Conservation (phyloP, 1,140 invertebrate species). For the Gonatopus flavifemur region DNA sequence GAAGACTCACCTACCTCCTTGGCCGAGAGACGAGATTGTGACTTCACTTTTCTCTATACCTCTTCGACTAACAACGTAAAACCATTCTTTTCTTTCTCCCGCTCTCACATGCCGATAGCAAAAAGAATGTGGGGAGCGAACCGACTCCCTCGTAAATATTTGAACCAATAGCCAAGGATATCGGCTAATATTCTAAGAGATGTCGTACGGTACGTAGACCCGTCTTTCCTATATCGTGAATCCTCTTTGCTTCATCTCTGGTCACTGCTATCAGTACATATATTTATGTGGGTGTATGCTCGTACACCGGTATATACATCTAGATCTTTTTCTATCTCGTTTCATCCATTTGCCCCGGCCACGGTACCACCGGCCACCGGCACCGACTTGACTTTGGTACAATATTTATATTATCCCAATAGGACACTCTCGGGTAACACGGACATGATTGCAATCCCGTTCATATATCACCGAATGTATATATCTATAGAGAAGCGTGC, state of each 20-base stretch:
- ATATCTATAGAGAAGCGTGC: too few species aligned
- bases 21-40: slow-evolving; percentile 13
- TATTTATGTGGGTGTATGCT: too few species aligned
- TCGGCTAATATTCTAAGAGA: slow-evolving; percentile 44
- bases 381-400: slow-evolving; percentile 35
- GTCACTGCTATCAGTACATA: slow-evolving; percentile 10
- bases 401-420: slow-evolving; percentile 58
- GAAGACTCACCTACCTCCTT: too few species aligned
- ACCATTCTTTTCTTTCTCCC: slow-evolving; percentile 17
- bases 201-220: slow-evolving; percentile 13
- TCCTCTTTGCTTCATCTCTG: slow-evolving; percentile 9
- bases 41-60: slow-evolving; percentile 9
- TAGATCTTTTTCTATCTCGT: slow-evolving; percentile 8
- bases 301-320: too few species aligned
- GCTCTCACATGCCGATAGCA: background rate
- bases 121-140: too few species aligned
- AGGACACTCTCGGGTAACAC: slow-evolving; percentile 51
- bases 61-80: slow-evolving; percentile 8
- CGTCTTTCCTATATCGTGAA: slow-evolving; percentile 14
- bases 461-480: slow-evolving; percentile 51
- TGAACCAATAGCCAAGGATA: slow-evolving; percentile 42
- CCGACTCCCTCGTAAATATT: slow-evolving; percentile 46
- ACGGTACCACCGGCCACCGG: slow-evolving; percentile 22
- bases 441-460: slow-evolving; percentile 56
- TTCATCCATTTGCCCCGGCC: slow-evolving; percentile 3